These are phyloP conservation scores for Columba livia DNA, from an alignment of 2,113 vertebrate species.

Conservation along the genomic window DNA sequence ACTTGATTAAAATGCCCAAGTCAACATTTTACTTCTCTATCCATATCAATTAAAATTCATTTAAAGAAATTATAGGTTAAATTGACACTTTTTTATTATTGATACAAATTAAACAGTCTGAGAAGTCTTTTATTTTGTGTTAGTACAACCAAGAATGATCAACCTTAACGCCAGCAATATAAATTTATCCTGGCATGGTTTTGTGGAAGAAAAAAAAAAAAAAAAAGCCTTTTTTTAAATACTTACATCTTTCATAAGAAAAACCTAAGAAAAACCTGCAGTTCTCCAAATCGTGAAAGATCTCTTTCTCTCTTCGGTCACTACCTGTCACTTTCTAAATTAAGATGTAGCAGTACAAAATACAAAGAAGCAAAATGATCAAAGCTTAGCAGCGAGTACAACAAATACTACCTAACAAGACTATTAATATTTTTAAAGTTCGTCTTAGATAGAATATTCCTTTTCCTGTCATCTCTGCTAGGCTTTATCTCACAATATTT, in stretches of 20 bases:
- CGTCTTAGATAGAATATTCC: background rate
- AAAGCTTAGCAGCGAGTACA: background rate
- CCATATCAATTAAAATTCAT: background rate
- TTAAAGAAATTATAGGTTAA: background rate
- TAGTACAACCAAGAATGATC: background rate
- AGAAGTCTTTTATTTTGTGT: background rate
- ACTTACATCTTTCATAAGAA: background rate
- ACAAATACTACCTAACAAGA: background rate
- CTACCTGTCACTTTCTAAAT: conserved; percentile 35
- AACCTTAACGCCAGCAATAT: background rate
- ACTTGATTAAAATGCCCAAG: background rate
- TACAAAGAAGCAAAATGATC: conserved; percentile 14
- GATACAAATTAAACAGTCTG: background rate
- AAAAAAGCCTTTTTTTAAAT: background rate
- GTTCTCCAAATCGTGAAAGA: background rate
- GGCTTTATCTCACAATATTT: background rate
- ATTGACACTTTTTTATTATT: background rate
- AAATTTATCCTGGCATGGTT: background rate
- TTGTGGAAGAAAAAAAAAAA: background rate
- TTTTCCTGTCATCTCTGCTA: background rate
- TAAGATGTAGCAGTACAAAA: conserved; percentile 15
- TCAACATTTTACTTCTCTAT: background rate
- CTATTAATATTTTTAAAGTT: conserved; percentile 38
- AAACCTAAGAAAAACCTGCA: background rate
- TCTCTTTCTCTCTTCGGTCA: background rate